Evolutionary conservation across 2,113 vertebrate species (phyloP), one percentile per base, ranked within the genome.

Genomic region (Theropithecus gelada): DNA sequence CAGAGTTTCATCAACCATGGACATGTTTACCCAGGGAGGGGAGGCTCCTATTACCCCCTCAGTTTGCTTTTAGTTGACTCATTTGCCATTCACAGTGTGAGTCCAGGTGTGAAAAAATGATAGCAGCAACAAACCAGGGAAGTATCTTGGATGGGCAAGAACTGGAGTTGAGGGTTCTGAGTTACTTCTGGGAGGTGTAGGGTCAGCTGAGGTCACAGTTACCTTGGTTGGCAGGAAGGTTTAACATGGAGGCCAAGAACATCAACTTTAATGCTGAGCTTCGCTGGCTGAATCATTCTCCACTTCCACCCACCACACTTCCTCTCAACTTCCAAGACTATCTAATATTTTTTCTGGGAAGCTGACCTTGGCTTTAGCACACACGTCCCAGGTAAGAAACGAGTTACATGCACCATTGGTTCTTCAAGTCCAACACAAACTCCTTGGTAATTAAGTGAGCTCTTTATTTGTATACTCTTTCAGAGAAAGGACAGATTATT

Each of bases 401-500:
- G 55, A 94, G 22, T 55, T 68, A 59, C 18, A 50, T 9, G 68
- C 10, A 55, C 23, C 4, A 1, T 1, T 70, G 38, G 30, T 7
- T 80, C 22, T 40, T 61, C 38, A 85, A 52, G 55, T 48, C 48
- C 50, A 72, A 16, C 1, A 25, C 8, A 61, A 61, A 73, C 20
- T 48, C 82, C 61, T 92, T 8, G 35, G 11, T 87, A 87, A 57
- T 22, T 38, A 45, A 93, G 73, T n/a, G 32, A 1, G 48, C 6
- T 57, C 30, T 90, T 59, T 75, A 20, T 88, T 90, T 86, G 7
- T 82, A 13, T 61, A 73, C 78, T 48, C 91, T n/a, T 93, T 88
- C 52, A 50, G 64, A 95, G 66, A 96, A 95, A 93, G n/a, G 59
- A 79, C 27, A 86, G n/a, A 92, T 59, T 14, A 86, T 88, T 90